These are phyloP conservation scores for Plestiodon gilberti DNA, from an alignment of 2,113 vertebrate species.

Conservation along the genomic window DNA sequence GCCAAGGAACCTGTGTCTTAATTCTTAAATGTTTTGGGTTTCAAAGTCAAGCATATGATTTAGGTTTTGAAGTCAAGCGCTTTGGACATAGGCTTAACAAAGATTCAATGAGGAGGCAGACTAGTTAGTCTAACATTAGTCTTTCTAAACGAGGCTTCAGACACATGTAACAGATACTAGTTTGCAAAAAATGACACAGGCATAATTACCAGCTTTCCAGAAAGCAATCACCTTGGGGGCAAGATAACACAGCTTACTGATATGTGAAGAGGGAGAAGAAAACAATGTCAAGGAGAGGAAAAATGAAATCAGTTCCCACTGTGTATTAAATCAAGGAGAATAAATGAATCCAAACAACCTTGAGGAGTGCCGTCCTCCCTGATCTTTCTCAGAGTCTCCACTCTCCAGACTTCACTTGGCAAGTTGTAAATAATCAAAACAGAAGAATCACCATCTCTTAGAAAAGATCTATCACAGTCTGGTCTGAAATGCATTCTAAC, in stretches of 20 bases:
- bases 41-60: background rate
- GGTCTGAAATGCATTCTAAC: constrained; percentile 31
- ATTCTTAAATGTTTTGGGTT: background rate
- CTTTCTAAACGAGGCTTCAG: constrained; percentile 30
- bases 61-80: no score
- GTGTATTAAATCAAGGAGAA: constrained; percentile 17
- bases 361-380: constrained; percentile 52
- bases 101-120: background rate
- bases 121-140: background rate
- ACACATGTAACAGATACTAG: constrained; percentile 9
- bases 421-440: constrained; percentile 8
- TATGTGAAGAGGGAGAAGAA: constrained; percentile 15
- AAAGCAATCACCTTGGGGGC: constrained; percentile 10
- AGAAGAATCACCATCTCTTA: constrained; percentile 14
- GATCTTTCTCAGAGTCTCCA: constrained; percentile 39
- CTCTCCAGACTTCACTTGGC: constrained; percentile 11
- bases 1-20: background rate
- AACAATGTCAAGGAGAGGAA: constrained; percentile 29
- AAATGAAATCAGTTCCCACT: constrained; percentile 27
- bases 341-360: constrained; percentile 56
- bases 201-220: constrained; percentile 19
- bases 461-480: constrained; percentile 16
- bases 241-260: constrained; percentile 34
- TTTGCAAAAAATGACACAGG: constrained; percentile 21
- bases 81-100: background rate